Conservation (phyloP, 2,797 vertebrate genomes). For the Pteronotus mesoamericanus region DNA sequence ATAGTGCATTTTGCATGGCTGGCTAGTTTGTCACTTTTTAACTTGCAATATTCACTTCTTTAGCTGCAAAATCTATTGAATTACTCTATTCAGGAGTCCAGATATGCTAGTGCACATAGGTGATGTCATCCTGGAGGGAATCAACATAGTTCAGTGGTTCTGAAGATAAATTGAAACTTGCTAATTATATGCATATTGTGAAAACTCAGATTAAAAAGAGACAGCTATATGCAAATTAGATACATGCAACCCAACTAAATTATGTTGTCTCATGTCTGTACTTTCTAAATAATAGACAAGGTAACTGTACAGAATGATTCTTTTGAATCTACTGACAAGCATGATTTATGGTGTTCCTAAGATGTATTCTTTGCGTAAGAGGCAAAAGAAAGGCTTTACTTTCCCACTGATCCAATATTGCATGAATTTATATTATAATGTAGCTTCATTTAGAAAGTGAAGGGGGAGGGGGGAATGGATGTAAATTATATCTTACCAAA, state of each 20-base stretch:
- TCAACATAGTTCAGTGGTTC: slow-evolving; percentile 80
- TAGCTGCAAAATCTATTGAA: slow-evolving; percentile 71
- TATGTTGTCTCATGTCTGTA: slow-evolving; percentile 74
- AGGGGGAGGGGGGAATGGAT: slow-evolving; percentile 68
- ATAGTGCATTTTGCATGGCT: slow-evolving; percentile 68
- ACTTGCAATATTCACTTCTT: slow-evolving; percentile 79
- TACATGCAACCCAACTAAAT: slow-evolving; percentile 67
- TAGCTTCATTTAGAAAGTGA: slow-evolving; percentile 77
- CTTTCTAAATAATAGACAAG: slow-evolving; percentile 83
- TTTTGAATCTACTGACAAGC: slow-evolving; percentile 82
- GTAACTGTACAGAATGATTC: slow-evolving; percentile 76
- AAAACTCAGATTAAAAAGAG: slow-evolving; percentile 79
- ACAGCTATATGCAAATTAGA: slow-evolving; percentile 79
- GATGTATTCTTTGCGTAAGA: slow-evolving; percentile 78
- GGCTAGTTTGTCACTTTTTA: slow-evolving; percentile 76
- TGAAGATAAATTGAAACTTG: slow-evolving; percentile 82
- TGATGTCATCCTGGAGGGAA: slow-evolving; percentile 72
- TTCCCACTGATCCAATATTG: slow-evolving; percentile 78
- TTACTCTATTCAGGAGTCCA: slow-evolving; percentile 71
- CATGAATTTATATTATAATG: slow-evolving; percentile 78
- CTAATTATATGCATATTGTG: slow-evolving; percentile 80
- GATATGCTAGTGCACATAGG: slow-evolving; percentile 1
- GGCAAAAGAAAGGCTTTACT: slow-evolving; percentile 77
- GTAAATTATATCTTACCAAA: slow-evolving; percentile 80
- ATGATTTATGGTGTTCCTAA: slow-evolving; percentile 82